These are phyloP conservation scores for Dusona sp. DNA, from an alignment of 2,888 invertebrate genomes.

Conservation along the genomic window DNA sequence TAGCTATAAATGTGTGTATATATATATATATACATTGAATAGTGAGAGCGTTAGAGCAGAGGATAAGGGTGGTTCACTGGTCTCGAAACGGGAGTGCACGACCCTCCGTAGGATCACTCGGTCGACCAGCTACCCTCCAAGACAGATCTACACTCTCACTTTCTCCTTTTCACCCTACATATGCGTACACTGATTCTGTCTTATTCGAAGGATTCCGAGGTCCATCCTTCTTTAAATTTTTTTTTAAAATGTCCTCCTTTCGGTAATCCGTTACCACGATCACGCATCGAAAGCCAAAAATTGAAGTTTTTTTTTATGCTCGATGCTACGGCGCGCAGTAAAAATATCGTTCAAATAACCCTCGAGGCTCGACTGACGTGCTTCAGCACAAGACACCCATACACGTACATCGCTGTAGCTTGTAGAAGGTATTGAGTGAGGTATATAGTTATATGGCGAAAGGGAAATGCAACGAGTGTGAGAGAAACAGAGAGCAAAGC, in stretches of 20 bases:
- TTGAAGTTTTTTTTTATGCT: constrained; percentile 31
- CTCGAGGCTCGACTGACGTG: constrained; percentile 70
- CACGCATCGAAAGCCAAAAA: constrained; percentile 35
- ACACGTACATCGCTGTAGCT: constrained; percentile 3
- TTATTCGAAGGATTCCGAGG: constrained; percentile 6
- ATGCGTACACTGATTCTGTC: constrained; percentile 57
- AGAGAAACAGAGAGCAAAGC: constrained; percentile 63
- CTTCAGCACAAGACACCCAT: constrained; percentile 68
- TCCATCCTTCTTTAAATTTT: constrained; percentile 30
- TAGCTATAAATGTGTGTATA: neutral
- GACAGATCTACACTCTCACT: constrained; percentile 67
- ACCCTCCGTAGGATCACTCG: constrained; percentile 65
- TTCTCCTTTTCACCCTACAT: constrained; percentile 60
- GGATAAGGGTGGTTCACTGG: constrained; percentile 58
- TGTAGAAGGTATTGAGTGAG: constrained; percentile 18
- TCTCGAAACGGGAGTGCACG: constrained; percentile 63
- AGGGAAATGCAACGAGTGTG: constrained; percentile 53
- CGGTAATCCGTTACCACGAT: constrained; percentile 77
- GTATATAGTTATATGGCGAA: constrained; percentile 44
- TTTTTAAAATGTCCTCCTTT: constrained; percentile 76
- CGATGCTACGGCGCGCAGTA: constrained; percentile 58
- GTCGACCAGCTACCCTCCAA: constrained; percentile 44
- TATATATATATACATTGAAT: neutral
- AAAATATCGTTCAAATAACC: constrained; percentile 79
- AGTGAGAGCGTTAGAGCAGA: constrained; percentile 33